phyloP scores from a whole-genome alignment of 2,113 vertebrate genomes.

The Addax nasomaculatus region DNA sequence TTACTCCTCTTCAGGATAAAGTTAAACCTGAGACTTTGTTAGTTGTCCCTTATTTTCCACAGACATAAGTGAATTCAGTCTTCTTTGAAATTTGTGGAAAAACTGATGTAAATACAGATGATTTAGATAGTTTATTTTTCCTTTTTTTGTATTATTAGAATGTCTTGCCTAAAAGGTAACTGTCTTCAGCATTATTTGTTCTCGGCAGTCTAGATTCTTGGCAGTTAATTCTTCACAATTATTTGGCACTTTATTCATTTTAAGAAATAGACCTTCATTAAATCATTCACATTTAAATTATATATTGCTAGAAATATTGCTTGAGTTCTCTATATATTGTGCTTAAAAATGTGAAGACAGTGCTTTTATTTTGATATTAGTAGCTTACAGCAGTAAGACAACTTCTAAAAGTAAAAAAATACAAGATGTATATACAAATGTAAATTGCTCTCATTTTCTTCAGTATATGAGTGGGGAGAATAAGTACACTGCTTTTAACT shows the following conservation, averaged over 20 bases:
- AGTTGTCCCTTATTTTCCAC: not conserved
- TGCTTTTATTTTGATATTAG: not conserved
- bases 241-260: not conserved
- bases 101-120: not conserved
- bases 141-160: not conserved
- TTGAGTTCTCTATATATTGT: not conserved
- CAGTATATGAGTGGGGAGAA: not conserved
- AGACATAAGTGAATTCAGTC: not conserved
- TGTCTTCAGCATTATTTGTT: not conserved
- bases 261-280: not conserved
- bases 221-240: not conserved
- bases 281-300: conserved; percentile 20
- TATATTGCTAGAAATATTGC: not conserved
- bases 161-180: not conserved
- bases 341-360: not conserved
- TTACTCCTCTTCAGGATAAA: not conserved
- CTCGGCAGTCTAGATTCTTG: not conserved
- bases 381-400: not conserved
- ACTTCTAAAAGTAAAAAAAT: not conserved
- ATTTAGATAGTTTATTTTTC: conserved; percentile 12
- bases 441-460: conserved; percentile 7
- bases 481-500: not conserved
- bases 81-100: not conserved
- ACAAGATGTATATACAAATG: not conserved
- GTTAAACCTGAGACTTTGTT: not conserved